Evolutionary conservation across 2,113 vertebrate genomes (phyloP), one percentile per base, ranked within the genome.

Genomic region (Rhabdomys dilectus): DNA sequence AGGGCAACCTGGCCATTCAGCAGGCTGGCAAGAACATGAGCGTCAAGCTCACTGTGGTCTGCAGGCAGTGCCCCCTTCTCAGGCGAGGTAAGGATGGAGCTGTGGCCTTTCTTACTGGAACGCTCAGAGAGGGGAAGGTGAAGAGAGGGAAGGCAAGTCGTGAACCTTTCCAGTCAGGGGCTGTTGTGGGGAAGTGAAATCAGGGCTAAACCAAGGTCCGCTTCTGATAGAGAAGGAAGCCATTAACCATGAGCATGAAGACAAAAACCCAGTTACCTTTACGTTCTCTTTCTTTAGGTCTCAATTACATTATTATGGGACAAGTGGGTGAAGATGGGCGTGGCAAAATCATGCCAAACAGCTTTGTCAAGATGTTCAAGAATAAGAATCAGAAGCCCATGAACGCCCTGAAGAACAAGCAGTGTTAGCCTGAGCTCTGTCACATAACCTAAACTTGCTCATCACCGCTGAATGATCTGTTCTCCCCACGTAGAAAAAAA

Each of bases 291-390:
- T 68, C 98, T 96, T 92, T 97, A 99, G 99, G 99, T 98, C 98
- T 99, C 97, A 99, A 99, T 98, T 99, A 99, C 98, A 98, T 99
- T 98, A 99, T 99, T 98, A 99, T 99, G 99, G 99, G 99, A 92
- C 99, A 99, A 92, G 99, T 99, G 91, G 99, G 99, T 78, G 99
- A 99, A 72, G 99, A 99, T 0, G 99, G 99, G 6, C 98, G 98
- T 90, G 99, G 99, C 53, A 99, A 98, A 97, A 98, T 99, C 91
- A 98, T 99, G 94, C 99, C 99, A 0, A 99, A 99, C 93, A 99
- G 99, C 97, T 99, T 99, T 93, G 98, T 99, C 72, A 99, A 99
- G 99, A 98, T 98, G 92, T 99, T 99, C 97, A 99, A 99, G 98
- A 98, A 99, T 36, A 99, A 99, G 98, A 99, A 99, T 97, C 99